A percentile compares a stretch with the other conserved stretches of the same genome.
phyloP scores from a whole-genome alignment of 2,797 vertebrate genomes.

The Scolopax bukidnonensis region DNA sequence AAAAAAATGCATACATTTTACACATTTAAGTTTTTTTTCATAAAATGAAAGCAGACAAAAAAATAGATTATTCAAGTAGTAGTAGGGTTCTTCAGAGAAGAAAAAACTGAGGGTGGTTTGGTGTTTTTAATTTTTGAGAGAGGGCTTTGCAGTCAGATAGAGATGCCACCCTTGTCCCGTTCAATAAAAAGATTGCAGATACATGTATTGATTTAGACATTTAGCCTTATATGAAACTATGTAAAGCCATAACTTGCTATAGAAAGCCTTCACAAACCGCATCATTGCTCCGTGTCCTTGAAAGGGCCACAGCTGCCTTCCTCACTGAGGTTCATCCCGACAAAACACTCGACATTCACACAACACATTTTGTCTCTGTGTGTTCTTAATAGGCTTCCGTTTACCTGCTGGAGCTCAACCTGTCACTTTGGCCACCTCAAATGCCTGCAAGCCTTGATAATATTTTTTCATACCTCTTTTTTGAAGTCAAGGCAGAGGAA shows the following conservation, averaged over 20 bases:
- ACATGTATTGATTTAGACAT: not conserved
- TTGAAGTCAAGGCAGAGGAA: not conserved
- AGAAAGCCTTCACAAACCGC: not conserved
- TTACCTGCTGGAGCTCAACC: constrained; percentile 60
- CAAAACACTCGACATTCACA: not conserved
- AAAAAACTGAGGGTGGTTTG: not conserved
- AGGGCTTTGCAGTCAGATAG: not conserved
- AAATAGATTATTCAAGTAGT: not conserved
- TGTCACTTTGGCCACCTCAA: constrained; percentile 57
- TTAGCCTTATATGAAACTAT: not conserved
- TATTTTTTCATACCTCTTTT: not conserved
- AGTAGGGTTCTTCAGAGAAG: not conserved
- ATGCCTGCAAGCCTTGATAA: not conserved
- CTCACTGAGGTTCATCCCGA: not conserved
- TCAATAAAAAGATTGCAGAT: accelerated
- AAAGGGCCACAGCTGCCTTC: not conserved
- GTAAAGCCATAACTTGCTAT: not conserved
- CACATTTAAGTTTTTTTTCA: not conserved
- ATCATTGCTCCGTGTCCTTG: not conserved
- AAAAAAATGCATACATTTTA: not conserved
- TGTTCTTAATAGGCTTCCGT: constrained; percentile 59
- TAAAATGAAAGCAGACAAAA: not conserved
- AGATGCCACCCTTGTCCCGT: not conserved
- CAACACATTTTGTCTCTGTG: constrained; percentile 63
- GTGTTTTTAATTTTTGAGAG: not conserved